A percentile compares a stretch with the other conserved stretches of the same genome.
Conservation (phyloP, 2,888 invertebrate species). For the Rhingia campestris region DNA sequence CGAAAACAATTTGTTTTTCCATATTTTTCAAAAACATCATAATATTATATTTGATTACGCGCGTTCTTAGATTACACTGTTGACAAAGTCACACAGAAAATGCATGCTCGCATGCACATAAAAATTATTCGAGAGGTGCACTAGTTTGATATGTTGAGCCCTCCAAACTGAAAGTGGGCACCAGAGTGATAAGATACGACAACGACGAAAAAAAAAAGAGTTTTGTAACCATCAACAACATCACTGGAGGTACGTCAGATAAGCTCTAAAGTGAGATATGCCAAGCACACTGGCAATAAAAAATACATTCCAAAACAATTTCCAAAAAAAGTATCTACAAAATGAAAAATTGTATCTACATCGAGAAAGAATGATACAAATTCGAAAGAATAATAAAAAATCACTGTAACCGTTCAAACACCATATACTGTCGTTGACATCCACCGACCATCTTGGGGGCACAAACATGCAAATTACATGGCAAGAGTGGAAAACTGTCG, state of each 20-base stretch:
- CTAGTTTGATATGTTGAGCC: conserved; percentile 69
- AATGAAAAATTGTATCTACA: conserved; percentile 23
- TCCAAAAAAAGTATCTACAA: conserved; percentile 3
- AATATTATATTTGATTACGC: conserved; percentile 59
- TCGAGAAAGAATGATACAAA: background rate
- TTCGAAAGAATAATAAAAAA: conserved; percentile 30
- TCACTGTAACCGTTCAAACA: conserved; percentile 28
- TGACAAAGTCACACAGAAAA: conserved; percentile 63
- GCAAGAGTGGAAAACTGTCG: conserved; percentile 69
- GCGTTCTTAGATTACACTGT: conserved; percentile 58
- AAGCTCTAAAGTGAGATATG: conserved; percentile 45
- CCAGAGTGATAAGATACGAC: conserved; percentile 60
- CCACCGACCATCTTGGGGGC: conserved; percentile 41
- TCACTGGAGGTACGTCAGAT: conserved; percentile 29
- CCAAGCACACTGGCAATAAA: conserved; percentile 26
- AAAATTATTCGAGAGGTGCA: conserved; percentile 34
- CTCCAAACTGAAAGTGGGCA: conserved; percentile 35
- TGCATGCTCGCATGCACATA: conserved; percentile 30
- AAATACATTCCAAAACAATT: conserved; percentile 17
- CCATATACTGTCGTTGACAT: conserved; percentile 16
- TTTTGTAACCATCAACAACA: conserved; percentile 50
- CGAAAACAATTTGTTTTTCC: conserved; percentile 1
- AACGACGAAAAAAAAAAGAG: conserved; percentile 19
- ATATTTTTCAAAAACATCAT: conserved; percentile 36
- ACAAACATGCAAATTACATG: conserved; percentile 71